These are phyloP conservation scores for Gymnocypris eckloni DNA, from an alignment of 2,797 vertebrate genomes.

Conservation along the genomic window DNA sequence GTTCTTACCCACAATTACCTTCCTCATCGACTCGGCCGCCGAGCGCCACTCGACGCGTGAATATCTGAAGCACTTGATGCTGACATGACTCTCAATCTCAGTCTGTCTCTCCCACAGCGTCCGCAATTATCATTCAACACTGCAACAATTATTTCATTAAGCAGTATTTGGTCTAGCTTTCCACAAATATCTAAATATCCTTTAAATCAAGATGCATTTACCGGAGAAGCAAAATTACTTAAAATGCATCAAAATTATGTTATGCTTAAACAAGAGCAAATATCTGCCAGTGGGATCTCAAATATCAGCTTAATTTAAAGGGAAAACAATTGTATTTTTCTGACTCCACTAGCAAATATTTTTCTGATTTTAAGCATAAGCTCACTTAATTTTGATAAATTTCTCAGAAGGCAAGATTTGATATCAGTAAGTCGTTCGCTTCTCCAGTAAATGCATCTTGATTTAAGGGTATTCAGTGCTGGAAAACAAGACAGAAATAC, in stretches of 20 bases:
- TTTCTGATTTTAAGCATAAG: not conserved
- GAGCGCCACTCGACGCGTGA: not conserved
- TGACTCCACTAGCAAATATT: not conserved
- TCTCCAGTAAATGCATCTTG: not conserved
- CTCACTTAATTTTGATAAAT: not conserved
- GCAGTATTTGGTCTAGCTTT: not conserved
- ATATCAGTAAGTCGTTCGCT: not conserved
- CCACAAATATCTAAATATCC: not conserved
- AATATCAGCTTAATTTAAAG: not conserved
- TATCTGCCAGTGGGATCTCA: not conserved
- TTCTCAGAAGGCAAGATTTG: not conserved
- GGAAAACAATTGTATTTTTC: not conserved
- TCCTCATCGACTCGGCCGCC: not conserved
- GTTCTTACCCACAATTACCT: slow-evolving; percentile 33
- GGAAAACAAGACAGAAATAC: no score
- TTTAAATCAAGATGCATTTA: not conserved
- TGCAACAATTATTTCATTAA: not conserved
- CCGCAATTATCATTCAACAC: not conserved
- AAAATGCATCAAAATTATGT: not conserved
- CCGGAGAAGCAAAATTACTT: not conserved
- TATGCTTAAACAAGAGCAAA: not conserved
- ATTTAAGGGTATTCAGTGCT: not conserved
- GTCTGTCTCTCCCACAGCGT: not conserved
- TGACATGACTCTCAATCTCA: not conserved
- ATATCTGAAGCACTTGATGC: not conserved